These are phyloP conservation scores for Drosophila busckii DNA, from an alignment of 1,140 invertebrate species.

Conservation along the genomic window DNA sequence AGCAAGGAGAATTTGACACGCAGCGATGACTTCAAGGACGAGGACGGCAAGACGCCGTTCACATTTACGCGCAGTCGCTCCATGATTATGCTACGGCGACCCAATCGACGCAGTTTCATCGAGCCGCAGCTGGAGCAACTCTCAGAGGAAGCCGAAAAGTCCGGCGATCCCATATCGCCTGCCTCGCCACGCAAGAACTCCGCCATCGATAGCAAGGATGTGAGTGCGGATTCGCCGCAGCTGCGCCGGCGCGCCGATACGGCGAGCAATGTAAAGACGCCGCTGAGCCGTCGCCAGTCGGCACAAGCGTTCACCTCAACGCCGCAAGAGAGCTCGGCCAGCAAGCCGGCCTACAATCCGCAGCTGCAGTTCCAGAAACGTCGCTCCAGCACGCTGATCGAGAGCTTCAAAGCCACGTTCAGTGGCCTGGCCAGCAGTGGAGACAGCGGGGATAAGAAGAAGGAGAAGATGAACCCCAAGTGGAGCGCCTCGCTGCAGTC, in stretches of 20 bases:
- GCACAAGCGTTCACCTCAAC: constrained; percentile 52
- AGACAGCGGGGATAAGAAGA: constrained; percentile 46
- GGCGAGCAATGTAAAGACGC: constrained; percentile 32
- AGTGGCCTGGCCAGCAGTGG: constrained; percentile 26
- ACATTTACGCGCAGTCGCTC: constrained; percentile 73
- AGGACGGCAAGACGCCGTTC: constrained; percentile 45
- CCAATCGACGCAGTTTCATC: constrained; percentile 66
- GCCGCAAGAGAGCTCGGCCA: constrained; percentile 37
- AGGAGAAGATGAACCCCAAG: constrained; percentile 71
- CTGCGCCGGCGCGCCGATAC: constrained; percentile 33
- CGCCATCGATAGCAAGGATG: constrained; percentile 28
- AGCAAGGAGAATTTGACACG: constrained; percentile 63
- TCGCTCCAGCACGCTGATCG: constrained; percentile 63
- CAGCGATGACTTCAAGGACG: constrained; percentile 41
- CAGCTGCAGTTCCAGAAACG: constrained; percentile 68
- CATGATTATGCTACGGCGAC: constrained; percentile 67
- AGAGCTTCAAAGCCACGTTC: constrained; percentile 62
- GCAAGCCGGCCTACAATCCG: constrained; percentile 37
- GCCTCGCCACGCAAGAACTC: constrained; percentile 67
- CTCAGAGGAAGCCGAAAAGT: constrained; percentile 66
- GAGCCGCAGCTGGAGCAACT: constrained; percentile 75
- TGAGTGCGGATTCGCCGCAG: constrained; percentile 18
- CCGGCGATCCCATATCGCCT: constrained; percentile 56
- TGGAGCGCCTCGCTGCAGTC: constrained; percentile 77
- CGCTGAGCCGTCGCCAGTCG: constrained; percentile 43